Base-by-base conservation (phyloP, 2,797 vertebrate genomes). In the Phoxinus dragarum region DNA sequence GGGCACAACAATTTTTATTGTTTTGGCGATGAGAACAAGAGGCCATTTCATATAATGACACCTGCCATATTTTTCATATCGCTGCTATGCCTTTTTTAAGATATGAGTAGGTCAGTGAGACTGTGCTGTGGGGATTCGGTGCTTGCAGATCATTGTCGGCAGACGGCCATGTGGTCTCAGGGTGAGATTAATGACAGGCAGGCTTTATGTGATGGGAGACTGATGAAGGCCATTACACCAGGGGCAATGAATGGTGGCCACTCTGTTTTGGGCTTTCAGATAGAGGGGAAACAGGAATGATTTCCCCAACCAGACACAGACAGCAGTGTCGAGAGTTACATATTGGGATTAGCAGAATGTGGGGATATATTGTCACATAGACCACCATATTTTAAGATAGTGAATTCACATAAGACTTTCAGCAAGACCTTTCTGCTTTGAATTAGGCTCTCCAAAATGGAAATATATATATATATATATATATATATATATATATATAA, bases 161-260 rank as follows among this genome's bases (percentile, higher is more conserved):
- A 87, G 86, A 87, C 78, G 85, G 52, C 64, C 71, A 80, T 73
- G 73, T 56, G 79, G 88, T 86, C 87, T 84, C 79, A 82, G 85
- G 83, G 36, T 69, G 86, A 90, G 88, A 91, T 89, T 88, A 88
- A 89, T 84, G 87, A 91, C 81, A 86, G 71, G 67, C 77, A 87
- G 81, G 82, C 76, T 83, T 82, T 88, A 74, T 76, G 86, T 89
- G 84, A 86, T 87, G 84, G 81, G 86, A 86, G 88, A 91, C 88
- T 90, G 90, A 91, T 91, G 87, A 89, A 89, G 87, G 81, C 89
- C 86, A 91, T 90, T 91, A 89, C 90, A 84, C 86, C 81, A 44
- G 87, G 85, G 81, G 86, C 84, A 82, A 86, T 81, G 86, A 88
- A 85, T 76, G 80, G 86, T 71, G 80, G 87, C 87, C 84, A 86